phyloP scores from a whole-genome alignment of 37 sponge, comb jelly and placozoan species.

The Geodia barretti region DNA sequence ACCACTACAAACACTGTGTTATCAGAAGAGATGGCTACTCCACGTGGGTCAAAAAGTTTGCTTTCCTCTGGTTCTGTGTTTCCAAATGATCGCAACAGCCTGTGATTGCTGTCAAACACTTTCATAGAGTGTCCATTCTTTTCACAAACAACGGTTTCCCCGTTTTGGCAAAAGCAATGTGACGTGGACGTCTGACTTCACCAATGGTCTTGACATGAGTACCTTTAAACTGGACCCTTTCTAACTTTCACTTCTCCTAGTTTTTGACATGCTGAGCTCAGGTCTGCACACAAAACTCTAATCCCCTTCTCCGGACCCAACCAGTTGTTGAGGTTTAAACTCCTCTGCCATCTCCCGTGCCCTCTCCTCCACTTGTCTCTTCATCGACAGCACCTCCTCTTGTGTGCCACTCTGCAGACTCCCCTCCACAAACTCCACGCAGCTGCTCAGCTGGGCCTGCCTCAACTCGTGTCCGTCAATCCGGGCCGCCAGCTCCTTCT shows the following conservation, averaged over 20 bases:
- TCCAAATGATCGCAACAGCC: not conserved
- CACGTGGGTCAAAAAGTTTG: not conserved
- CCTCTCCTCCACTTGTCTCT: not conserved
- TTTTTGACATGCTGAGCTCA: not conserved
- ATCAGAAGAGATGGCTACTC: not conserved
- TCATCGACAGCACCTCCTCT: constrained; percentile 18
- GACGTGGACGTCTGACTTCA: not conserved
- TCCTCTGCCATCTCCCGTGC: not conserved
- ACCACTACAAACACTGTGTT: constrained; percentile 7
- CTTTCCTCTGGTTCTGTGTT: not conserved
- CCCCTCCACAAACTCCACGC: constrained; percentile 20
- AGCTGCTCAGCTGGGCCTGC: constrained; percentile 21
- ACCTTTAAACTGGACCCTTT: not conserved
- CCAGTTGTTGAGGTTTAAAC: constrained; percentile 1
- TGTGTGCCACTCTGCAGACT: constrained; percentile 1
- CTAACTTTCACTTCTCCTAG: not conserved
- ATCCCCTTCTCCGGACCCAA: not conserved
- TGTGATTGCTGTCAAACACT: not conserved
- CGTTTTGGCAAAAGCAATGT: not conserved
- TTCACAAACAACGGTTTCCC: not conserved
- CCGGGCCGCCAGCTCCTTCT: not conserved
- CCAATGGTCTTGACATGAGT: not conserved
- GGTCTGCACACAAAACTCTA: not conserved
- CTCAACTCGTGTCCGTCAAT: constrained; percentile 4
- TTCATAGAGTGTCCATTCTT: not conserved